phyloP scores from a whole-genome alignment of 2,113 vertebrate genomes.

The Nothoprocta pentlandii region DNA sequence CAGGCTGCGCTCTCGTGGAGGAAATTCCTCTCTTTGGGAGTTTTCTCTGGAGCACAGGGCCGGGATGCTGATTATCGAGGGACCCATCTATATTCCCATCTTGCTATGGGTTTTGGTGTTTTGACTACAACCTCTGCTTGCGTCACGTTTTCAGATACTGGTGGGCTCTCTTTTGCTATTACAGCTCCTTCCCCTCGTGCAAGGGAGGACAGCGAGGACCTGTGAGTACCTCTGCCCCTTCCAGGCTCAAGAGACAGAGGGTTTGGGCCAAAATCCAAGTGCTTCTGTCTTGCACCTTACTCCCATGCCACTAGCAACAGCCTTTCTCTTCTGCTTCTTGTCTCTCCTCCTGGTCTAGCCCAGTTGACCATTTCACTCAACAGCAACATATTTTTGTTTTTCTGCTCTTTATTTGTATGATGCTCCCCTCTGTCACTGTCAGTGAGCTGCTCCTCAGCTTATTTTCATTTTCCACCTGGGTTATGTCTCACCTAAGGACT shows the following conservation, averaged over 20 bases:
- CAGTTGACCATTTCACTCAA: neutral
- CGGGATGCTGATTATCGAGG: neutral
- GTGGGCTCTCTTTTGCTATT: neutral
- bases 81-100: neutral
- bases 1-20: neutral
- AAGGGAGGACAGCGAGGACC: neutral
- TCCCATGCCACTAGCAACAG: neutral
- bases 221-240: neutral
- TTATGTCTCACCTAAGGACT: neutral
- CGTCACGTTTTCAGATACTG: neutral
- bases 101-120: neutral
- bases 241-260: neutral
- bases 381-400: fast-evolving
- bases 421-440: neutral
- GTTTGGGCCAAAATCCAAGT: neutral
- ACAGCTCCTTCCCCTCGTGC: neutral
- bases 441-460: neutral
- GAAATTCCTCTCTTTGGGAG: conserved; percentile 41
- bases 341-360: neutral
- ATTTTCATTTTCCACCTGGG: neutral
- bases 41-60: neutral
- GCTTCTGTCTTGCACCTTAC: neutral
- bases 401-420: neutral
- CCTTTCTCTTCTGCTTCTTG: neutral
- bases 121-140: fast-evolving